phyloP scores from a whole-genome alignment of 2,113 vertebrate genomes.

The Saccopteryx leptura region DNA sequence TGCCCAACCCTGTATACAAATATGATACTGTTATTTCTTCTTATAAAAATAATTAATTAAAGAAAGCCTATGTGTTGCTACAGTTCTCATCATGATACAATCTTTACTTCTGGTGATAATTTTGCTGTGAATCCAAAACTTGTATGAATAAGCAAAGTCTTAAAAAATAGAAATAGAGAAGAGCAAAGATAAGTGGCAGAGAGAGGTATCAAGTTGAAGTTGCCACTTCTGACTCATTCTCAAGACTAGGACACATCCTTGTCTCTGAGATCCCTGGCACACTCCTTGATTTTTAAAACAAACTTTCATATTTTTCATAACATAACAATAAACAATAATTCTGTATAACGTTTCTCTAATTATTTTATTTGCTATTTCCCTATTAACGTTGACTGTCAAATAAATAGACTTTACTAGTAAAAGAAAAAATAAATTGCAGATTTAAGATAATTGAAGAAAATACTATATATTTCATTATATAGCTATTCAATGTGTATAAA shows the following conservation, averaged over 20 bases:
- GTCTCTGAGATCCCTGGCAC: not conserved
- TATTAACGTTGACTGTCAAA: not conserved
- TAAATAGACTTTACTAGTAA: not conserved
- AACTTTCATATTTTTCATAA: not conserved
- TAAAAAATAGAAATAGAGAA: not conserved
- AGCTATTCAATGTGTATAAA: not conserved
- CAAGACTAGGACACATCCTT: not conserved
- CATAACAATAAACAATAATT: not conserved
- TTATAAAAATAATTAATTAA: not conserved
- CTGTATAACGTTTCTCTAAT: not conserved
- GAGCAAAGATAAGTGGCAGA: not conserved
- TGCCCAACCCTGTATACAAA: not conserved
- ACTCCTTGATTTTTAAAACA: not conserved
- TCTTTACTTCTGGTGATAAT: not conserved
- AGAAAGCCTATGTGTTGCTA: not conserved
- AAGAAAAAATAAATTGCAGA: not conserved
- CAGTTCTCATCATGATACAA: not conserved
- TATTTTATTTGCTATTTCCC: not conserved
- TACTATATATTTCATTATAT: not conserved
- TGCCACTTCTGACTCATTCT: not conserved
- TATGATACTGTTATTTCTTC: not conserved
- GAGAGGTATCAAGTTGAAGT: not conserved
- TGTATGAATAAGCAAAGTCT: not conserved
- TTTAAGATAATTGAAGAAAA: not conserved
- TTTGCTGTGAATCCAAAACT: not conserved